phyloP scores from a whole-genome alignment of 2,113 vertebrate species.

The Nothocercus julius region DNA sequence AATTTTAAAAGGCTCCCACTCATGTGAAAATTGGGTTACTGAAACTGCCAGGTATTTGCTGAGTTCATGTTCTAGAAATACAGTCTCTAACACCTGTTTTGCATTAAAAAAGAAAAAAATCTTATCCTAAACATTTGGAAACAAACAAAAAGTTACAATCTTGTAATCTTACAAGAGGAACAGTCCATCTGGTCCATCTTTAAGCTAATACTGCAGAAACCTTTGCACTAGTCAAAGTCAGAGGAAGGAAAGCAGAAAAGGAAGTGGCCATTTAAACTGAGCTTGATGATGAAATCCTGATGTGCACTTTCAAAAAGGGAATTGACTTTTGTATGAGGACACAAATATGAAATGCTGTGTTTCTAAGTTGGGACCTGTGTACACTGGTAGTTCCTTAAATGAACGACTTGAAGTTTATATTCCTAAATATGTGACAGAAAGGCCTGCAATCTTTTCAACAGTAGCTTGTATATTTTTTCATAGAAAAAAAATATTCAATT shows the following conservation, averaged over 20 bases:
- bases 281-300: neutral
- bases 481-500: neutral
- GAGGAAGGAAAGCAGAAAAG: neutral
- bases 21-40: slow-evolving; percentile 11
- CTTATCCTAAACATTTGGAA: slow-evolving; percentile 1
- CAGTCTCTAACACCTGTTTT: slow-evolving; percentile 53
- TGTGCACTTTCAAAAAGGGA: neutral
- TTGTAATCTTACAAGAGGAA: neutral
- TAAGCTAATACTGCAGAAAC: neutral
- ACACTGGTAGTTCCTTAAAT: neutral
- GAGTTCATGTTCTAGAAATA: slow-evolving; percentile 23
- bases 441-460: neutral
- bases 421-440: slow-evolving; percentile 1
- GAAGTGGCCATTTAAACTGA: neutral
- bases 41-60: slow-evolving; percentile 1
- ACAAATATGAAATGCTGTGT: neutral
- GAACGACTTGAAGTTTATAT: neutral
- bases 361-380: neutral
- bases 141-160: neutral
- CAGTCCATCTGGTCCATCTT: neutral
- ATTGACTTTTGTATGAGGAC: neutral
- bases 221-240: neutral
- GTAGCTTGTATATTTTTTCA: neutral
- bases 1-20: slow-evolving; percentile 18
- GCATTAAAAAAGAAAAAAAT: slow-evolving; percentile 28